phyloP scores from a whole-genome alignment of 1,140 invertebrate genomes.

The Neotoxoptera formosana region DNA sequence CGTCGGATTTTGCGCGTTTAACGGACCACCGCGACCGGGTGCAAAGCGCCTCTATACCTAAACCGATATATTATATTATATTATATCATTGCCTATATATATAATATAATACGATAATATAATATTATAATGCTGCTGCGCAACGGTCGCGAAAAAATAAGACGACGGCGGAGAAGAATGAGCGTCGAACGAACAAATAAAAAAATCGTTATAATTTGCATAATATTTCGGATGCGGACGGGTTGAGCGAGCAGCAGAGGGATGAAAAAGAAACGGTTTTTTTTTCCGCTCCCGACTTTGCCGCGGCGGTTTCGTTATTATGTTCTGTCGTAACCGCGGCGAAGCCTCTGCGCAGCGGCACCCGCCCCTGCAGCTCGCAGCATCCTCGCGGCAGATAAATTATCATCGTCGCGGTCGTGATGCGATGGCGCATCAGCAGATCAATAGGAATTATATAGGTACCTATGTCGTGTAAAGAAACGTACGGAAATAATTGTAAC shows the following conservation, averaged over 20 bases:
- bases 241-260: background rate
- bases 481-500: conserved; percentile 42
- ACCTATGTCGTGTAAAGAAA: background rate
- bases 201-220: conserved; percentile 56
- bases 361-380: background rate
- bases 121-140: too few relatives aligned
- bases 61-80: too few relatives aligned
- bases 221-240: conserved; percentile 38
- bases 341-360: background rate
- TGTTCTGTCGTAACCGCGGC: background rate
- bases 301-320: background rate
- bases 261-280: conserved; percentile 55
- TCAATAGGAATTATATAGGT: conserved; percentile 30
- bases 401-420: too few relatives aligned
- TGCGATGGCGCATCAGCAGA: background rate
- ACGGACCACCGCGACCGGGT: conserved; percentile 10
- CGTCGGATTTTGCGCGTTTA: conserved; percentile 12
- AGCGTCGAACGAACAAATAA: background rate
- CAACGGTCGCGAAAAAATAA: conserved; percentile 34
- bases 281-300: conserved; percentile 28
- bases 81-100: too few relatives aligned
- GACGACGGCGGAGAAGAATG: conserved; percentile 12
- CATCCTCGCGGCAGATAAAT: conserved; percentile 42
- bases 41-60: too few relatives aligned
- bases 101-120: background rate